A percentile compares a stretch with the other conserved stretches of the same genome.
Conservation (phyloP, 1,140 invertebrate species). For the Hycleus phaleratus region DNA sequence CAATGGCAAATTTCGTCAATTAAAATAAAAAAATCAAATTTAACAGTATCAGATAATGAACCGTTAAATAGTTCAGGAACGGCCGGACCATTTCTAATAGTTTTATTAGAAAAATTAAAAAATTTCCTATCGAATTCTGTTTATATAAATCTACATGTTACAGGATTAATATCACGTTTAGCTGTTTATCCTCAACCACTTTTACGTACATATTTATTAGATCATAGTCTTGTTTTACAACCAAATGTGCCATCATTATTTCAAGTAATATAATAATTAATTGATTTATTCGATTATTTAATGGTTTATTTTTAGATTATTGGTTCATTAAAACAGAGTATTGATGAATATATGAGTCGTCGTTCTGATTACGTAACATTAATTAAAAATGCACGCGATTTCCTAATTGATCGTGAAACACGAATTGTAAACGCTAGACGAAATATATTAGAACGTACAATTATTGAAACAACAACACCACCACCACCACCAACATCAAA, state of each 20-base stretch:
- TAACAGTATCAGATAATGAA: slow-evolving; percentile 17
- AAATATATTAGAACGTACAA: slow-evolving; percentile 46
- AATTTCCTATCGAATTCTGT: slow-evolving; percentile 79
- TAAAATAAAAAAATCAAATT: slow-evolving; percentile 18
- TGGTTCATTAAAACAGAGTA: slow-evolving; percentile 67
- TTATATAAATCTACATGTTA: slow-evolving; percentile 81
- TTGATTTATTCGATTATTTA: not conserved
- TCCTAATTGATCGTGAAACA: slow-evolving; percentile 69
- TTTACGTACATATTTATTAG: slow-evolving; percentile 78
- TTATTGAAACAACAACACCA: slow-evolving; percentile 18
- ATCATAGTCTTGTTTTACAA: slow-evolving; percentile 78
- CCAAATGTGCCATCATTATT: slow-evolving; percentile 84
- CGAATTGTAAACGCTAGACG: slow-evolving; percentile 59
- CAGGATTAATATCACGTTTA: slow-evolving; percentile 77
- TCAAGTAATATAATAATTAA: slow-evolving; percentile 53
- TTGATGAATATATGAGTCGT: slow-evolving; percentile 70
- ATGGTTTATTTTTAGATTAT: slow-evolving; percentile 31
- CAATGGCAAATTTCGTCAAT: slow-evolving; percentile 41
- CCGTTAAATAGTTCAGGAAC: slow-evolving; percentile 27
- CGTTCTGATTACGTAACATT: slow-evolving; percentile 60
- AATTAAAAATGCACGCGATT: slow-evolving; percentile 64
- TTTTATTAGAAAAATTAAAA: slow-evolving; percentile 74
- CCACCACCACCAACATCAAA: slow-evolving; percentile 35
- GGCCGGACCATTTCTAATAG: slow-evolving; percentile 75
- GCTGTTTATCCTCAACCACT: slow-evolving; percentile 83